Conservation (phyloP, 1,140 invertebrate genomes). For the Bacillus rossius region DNA sequence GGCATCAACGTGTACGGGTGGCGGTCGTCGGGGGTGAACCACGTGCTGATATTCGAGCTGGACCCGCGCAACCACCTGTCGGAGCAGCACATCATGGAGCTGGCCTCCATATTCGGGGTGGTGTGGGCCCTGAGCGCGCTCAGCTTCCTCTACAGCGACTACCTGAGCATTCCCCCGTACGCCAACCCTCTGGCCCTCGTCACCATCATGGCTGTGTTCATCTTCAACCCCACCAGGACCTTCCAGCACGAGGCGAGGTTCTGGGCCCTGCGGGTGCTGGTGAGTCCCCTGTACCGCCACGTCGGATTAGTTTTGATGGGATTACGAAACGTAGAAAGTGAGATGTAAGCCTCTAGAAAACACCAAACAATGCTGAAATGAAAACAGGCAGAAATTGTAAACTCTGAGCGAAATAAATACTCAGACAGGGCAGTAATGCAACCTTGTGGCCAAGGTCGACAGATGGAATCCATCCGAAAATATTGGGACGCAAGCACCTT, state of each 20-base stretch:
- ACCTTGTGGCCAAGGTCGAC: too few relatives aligned
- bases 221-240: conserved; percentile 76
- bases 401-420: too few relatives aligned
- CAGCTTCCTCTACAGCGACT: conserved; percentile 60
- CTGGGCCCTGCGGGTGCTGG: conserved; percentile 47
- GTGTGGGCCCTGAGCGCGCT: conserved; percentile 71
- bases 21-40: conserved; percentile 85
- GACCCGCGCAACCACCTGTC: conserved; percentile 84
- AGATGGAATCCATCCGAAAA: too few relatives aligned
- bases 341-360: too few relatives aligned
- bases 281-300: conserved; percentile 28
- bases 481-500: too few relatives aligned
- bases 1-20: conserved; percentile 88
- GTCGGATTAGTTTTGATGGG: too few relatives aligned
- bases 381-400: too few relatives aligned
- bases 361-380: too few relatives aligned
- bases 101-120: conserved; percentile 78
- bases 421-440: too few relatives aligned
- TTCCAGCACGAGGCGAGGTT: conserved; percentile 71
- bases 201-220: conserved; percentile 60
- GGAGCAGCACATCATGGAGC: conserved; percentile 83
- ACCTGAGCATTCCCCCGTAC: conserved; percentile 70
- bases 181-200: conserved; percentile 69
- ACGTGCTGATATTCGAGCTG: conserved; percentile 90
- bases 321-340: too few relatives aligned